These are phyloP conservation scores for Agapostemon virescens DNA, from an alignment of 2,888 invertebrate species.

Conservation along the genomic window DNA sequence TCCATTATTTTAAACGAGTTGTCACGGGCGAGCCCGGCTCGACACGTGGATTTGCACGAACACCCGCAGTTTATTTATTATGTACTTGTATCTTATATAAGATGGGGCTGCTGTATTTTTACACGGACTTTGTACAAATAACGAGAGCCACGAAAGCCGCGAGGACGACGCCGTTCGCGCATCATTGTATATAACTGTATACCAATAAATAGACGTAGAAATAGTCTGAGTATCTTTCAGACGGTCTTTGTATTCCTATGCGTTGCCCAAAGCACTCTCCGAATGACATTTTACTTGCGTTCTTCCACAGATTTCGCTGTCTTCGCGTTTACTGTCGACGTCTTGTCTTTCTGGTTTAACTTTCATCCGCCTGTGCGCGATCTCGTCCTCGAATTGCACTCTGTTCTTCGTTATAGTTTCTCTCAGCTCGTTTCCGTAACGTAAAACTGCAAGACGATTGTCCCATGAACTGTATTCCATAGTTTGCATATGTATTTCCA, in stretches of 20 bases:
- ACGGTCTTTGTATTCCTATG: background rate
- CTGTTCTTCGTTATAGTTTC: conserved; percentile 38
- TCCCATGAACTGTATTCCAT: background rate
- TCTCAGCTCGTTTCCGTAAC: conserved; percentile 46
- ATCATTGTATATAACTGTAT: conserved; percentile 70
- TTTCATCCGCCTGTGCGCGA: background rate
- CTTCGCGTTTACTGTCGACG: background rate
- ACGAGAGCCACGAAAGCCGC: conserved; percentile 67
- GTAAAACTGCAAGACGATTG: conserved; percentile 35
- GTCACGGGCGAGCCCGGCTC: background rate
- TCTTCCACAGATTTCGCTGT: background rate
- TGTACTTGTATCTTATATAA: conserved; percentile 65
- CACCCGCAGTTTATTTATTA: conserved; percentile 59
- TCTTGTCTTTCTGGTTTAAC: background rate
- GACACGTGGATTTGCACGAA: background rate
- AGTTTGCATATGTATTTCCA: no score
- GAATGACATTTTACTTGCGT: background rate
- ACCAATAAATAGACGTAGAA: conserved; percentile 68
- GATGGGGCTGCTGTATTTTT: conserved; percentile 78
- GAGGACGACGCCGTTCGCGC: conserved; percentile 57
- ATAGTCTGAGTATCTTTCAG: conserved; percentile 17
- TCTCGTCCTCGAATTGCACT: conserved; percentile 5
- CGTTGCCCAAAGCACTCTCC: background rate
- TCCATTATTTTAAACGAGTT: background rate
- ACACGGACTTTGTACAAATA: conserved; percentile 79